These are phyloP conservation scores for Peromyscus eremicus DNA, from an alignment of 2,797 vertebrate genomes.

Conservation along the genomic window DNA sequence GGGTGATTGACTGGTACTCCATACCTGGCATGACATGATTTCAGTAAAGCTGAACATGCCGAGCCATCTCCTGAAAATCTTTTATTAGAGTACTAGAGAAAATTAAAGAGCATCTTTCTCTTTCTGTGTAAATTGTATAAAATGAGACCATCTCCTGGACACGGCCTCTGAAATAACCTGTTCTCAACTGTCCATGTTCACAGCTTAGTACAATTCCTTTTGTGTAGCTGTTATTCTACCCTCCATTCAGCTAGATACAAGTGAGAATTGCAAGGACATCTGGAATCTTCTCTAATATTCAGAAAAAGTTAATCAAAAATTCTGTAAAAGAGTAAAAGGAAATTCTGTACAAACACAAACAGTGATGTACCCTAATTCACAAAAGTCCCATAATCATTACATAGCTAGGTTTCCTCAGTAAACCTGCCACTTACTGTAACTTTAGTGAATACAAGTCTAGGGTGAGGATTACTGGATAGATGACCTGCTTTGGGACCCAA, in stretches of 20 bases:
- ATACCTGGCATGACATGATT: background rate
- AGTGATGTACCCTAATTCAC: background rate
- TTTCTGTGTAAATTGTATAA: constrained; percentile 8
- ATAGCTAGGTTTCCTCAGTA: background rate
- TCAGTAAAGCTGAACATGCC: background rate
- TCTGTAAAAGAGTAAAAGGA: too few relatives aligned
- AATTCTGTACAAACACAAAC: background rate
- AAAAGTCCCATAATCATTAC: background rate
- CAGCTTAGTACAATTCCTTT: background rate
- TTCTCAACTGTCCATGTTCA: background rate
- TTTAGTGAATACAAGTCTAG: background rate
- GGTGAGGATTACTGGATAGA: background rate
- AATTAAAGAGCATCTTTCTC: background rate
- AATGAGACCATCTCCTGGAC: background rate
- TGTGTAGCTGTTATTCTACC: background rate
- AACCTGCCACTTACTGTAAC: background rate
- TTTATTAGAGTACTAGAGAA: constrained; percentile 13
- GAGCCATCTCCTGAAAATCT: background rate
- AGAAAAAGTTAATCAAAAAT: background rate
- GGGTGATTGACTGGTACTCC: background rate
- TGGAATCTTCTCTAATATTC: background rate
- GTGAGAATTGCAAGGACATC: background rate
- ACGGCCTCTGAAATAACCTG: background rate
- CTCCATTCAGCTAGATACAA: background rate
- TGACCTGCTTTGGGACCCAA: background rate